A percentile compares a stretch with the other conserved stretches of the same genome.
phyloP scores from a whole-genome alignment of 1,140 invertebrate genomes.

The Steinernema khuongi region DNA sequence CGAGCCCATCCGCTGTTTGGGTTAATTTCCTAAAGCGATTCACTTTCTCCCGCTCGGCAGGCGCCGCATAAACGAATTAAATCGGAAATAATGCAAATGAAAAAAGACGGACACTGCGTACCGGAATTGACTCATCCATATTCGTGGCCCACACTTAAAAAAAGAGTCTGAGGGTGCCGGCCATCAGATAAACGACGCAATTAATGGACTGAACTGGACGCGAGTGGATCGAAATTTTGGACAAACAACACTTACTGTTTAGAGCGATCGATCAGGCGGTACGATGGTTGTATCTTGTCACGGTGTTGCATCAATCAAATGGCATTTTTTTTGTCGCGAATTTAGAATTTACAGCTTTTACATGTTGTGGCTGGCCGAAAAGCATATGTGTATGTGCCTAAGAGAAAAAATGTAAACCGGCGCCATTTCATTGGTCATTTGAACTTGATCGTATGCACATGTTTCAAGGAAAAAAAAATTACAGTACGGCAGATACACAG shows the following conservation, averaged over 20 bases:
- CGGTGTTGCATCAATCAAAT: background rate
- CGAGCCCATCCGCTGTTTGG: background rate
- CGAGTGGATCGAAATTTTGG: background rate
- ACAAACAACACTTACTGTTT: constrained; percentile 9
- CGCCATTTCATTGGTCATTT: too few species aligned
- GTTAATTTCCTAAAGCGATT: constrained; percentile 2
- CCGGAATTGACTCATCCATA: constrained; percentile 5
- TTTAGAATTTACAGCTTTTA: background rate
- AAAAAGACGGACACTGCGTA: background rate
- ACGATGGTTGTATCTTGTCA: background rate
- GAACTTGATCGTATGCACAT: too few species aligned
- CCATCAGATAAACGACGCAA: too few species aligned
- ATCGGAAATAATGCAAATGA: background rate
- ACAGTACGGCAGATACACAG: too few species aligned
- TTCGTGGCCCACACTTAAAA: background rate
- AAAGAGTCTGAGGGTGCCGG: too few species aligned
- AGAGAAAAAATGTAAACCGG: too few species aligned
- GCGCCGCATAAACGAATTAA: constrained; percentile 11
- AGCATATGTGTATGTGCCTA: too few species aligned
- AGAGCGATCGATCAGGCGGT: background rate
- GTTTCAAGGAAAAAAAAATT: too few species aligned
- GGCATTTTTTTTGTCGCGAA: background rate
- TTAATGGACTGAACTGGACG: background rate
- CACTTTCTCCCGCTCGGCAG: background rate
- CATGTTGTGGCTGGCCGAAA: too few species aligned